A percentile compares a stretch with the other conserved stretches of the same genome.
phyloP scores from a whole-genome alignment of 2,797 vertebrate species.

The Sebastes minor region DNA sequence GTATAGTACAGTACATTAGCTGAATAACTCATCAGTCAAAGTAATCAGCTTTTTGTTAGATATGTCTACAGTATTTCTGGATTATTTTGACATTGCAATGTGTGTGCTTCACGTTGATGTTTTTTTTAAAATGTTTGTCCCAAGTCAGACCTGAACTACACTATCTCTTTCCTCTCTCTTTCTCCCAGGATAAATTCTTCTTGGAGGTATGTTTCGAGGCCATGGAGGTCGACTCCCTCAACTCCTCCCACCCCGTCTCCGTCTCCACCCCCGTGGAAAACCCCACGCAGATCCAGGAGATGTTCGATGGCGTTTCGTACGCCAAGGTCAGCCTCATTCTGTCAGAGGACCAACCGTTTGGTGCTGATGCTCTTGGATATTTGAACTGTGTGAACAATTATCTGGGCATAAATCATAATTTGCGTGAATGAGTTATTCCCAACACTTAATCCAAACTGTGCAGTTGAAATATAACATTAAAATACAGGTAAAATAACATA shows the following conservation, averaged over 20 bases:
- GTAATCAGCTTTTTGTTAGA: not conserved
- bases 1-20: not conserved
- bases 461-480: not conserved
- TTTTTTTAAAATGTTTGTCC: not conserved
- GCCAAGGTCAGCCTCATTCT: constrained; percentile 84
- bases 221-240: constrained; percentile 91
- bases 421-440: not conserved
- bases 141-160: not conserved
- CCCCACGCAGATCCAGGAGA: constrained; percentile 91
- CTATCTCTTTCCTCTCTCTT: not conserved
- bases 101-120: not conserved
- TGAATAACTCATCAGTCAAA: not conserved
- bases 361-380: not conserved
- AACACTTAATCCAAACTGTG: not conserved
- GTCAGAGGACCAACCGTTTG: not conserved
- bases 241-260: constrained; percentile 92
- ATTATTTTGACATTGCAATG: not conserved
- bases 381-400: not conserved
- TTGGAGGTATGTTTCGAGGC: constrained; percentile 88
- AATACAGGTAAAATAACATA: no score
- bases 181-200: constrained; percentile 87
- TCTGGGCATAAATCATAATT: not conserved
- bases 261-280: constrained; percentile 89
- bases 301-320: constrained; percentile 94
- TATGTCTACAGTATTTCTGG: not conserved